Evolutionary conservation across 1,140 invertebrate genomes (phyloP).

Genomic region (Acromyrmex charruanus): DNA sequence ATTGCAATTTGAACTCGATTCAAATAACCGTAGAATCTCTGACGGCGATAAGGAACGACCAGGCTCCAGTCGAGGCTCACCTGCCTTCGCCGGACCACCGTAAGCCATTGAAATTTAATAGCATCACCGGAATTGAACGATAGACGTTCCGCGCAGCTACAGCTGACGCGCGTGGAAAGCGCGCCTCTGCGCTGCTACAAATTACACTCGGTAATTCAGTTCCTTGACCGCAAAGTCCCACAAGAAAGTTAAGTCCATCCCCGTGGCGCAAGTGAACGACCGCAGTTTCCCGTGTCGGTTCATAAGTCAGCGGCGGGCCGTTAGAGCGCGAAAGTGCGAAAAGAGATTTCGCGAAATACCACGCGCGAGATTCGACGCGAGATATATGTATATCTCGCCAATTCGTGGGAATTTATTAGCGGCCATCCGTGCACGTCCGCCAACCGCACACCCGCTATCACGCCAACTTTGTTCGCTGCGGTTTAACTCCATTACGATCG

Average conservation of each 20-base stretch:
- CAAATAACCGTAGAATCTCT: conserved; percentile 45
- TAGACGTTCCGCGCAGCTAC: conserved; percentile 49
- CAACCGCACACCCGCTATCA: not conserved
- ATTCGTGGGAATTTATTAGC: conserved; percentile 25
- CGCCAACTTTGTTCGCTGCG: not conserved
- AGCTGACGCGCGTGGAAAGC: conserved; percentile 55
- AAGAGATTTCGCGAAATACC: conserved; percentile 31
- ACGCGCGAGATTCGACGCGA: not conserved
- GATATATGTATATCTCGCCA: not conserved
- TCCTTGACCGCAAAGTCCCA: conserved; percentile 61
- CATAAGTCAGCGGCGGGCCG: conserved; percentile 56
- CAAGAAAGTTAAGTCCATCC: conserved; percentile 56
- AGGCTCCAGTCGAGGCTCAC: not conserved
- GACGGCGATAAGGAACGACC: conserved; percentile 25
- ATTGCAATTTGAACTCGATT: conserved; percentile 60
- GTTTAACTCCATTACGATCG: not conserved
- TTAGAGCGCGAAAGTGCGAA: conserved; percentile 48
- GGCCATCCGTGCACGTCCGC: not conserved
- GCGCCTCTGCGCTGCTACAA: conserved; percentile 45
- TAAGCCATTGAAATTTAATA: conserved; percentile 61
- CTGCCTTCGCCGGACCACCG: conserved; percentile 33
- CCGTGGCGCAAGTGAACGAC: conserved; percentile 51
- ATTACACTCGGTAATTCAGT: conserved; percentile 63
- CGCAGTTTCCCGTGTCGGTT: conserved; percentile 58
- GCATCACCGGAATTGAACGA: conserved; percentile 60